Conservation (phyloP, 1,140 invertebrate genomes). For the Gryon sp. region DNA sequence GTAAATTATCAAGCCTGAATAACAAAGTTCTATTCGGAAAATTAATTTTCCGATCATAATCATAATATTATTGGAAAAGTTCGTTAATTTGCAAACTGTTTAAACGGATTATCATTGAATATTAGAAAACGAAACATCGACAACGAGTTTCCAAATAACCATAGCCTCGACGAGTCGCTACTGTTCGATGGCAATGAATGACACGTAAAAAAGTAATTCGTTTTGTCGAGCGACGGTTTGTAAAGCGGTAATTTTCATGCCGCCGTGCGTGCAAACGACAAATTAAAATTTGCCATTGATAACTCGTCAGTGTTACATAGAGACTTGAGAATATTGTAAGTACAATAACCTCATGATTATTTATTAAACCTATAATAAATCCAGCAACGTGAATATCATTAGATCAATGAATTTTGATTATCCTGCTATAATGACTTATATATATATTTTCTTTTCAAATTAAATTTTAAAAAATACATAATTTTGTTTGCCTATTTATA, state of each 20-base stretch:
- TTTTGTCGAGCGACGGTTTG: slow-evolving; percentile 51
- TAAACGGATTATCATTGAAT: slow-evolving; percentile 14
- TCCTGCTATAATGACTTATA: too few relatives aligned
- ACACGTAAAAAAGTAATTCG: slow-evolving; percentile 63
- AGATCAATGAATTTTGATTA: too few relatives aligned
- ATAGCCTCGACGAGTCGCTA: slow-evolving; percentile 33
- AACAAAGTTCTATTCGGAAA: slow-evolving; percentile 8
- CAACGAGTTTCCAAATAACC: slow-evolving; percentile 6
- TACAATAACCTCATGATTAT: slow-evolving; percentile 36
- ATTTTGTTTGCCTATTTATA: too few relatives aligned
- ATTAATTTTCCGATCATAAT: slow-evolving; percentile 34
- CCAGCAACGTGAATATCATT: too few relatives aligned
- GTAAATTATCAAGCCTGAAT: background rate
- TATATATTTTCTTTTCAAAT: too few relatives aligned
- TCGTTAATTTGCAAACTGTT: slow-evolving; percentile 17
- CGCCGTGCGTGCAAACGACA: slow-evolving; percentile 47
- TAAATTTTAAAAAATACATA: too few relatives aligned
- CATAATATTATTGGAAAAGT: slow-evolving; percentile 8
- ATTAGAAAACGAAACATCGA: slow-evolving; percentile 33
- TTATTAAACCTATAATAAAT: too few relatives aligned
- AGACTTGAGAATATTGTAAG: slow-evolving; percentile 31
- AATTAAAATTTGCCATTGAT: slow-evolving; percentile 55
- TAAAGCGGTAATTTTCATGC: slow-evolving; percentile 56
- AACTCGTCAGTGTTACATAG: slow-evolving; percentile 29
- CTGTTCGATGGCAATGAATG: slow-evolving; percentile 51